These are phyloP conservation scores for Polydrusus tereticollis DNA, from an alignment of 2,888 invertebrate species.

Conservation along the genomic window DNA sequence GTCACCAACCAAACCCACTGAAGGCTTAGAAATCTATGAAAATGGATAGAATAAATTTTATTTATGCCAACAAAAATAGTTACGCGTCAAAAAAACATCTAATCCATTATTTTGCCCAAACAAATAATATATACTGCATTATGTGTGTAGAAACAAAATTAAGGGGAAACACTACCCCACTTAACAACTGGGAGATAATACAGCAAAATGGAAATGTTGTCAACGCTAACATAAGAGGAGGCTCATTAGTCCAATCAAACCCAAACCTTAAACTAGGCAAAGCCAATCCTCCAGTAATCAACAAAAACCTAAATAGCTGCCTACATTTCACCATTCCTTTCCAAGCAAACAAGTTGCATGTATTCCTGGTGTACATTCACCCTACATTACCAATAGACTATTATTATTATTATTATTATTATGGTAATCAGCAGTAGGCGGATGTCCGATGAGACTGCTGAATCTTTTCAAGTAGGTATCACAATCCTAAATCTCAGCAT, in stretches of 20 bases:
- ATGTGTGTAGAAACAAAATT: constrained; percentile 22
- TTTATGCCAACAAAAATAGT: background rate
- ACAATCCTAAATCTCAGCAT: no score
- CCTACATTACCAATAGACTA: background rate
- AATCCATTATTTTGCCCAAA: background rate
- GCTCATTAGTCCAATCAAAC: background rate
- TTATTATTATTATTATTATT: no score
- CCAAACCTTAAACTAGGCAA: constrained; percentile 11
- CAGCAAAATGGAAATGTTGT: constrained; percentile 16
- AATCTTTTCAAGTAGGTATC: no score
- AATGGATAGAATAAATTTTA: background rate
- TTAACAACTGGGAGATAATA: constrained; percentile 19
- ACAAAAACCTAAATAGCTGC: constrained; percentile 28
- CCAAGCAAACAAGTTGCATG: constrained; percentile 10
- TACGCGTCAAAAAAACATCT: background rate
- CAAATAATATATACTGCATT: constrained; percentile 12
- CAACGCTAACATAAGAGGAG: constrained; percentile 15
- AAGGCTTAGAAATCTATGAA: no score
- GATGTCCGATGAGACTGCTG: no score
- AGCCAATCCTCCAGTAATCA: constrained; percentile 21
- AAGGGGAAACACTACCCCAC: constrained; percentile 6
- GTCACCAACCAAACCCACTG: background rate
- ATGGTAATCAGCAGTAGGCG: no score
- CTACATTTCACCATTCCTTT: constrained; percentile 35
- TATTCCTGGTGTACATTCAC: constrained; percentile 29